Evolutionary conservation across 2,888 invertebrate species (phyloP).

Genomic region (Cetonia aurata): DNA sequence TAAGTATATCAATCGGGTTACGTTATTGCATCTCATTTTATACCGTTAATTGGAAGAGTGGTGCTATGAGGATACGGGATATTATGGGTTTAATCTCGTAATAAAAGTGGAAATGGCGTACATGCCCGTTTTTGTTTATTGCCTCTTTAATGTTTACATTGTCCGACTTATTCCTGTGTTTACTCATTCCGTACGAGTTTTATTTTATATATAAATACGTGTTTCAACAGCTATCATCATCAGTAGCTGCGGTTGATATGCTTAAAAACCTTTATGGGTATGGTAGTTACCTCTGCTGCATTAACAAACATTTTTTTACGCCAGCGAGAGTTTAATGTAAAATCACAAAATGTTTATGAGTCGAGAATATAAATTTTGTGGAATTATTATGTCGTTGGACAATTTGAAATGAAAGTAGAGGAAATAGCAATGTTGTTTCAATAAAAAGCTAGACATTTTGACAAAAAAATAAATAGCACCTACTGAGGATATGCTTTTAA

Average conservation of each 20-base stretch:
- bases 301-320: too few species aligned
- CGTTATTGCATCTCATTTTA: slow-evolving; percentile 19
- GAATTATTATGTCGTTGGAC: slow-evolving; percentile 1
- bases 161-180: slow-evolving; percentile 30
- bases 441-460: too few species aligned
- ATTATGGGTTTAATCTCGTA: slow-evolving; percentile 27
- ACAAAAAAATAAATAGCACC: too few species aligned
- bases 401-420: too few species aligned
- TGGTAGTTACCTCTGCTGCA: too few species aligned
- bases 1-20: not conserved
- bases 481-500: too few species aligned
- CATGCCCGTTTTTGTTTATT: slow-evolving; percentile 26
- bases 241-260: too few species aligned
- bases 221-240: slow-evolving; percentile 23
- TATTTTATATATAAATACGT: slow-evolving; percentile 19
- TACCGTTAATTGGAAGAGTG: slow-evolving; percentile 16
- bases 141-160: slow-evolving; percentile 33
- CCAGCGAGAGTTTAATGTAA: too few species aligned
- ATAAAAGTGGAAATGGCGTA: slow-evolving; percentile 24
- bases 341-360: slow-evolving; percentile 12
- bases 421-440: too few species aligned
- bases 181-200: slow-evolving; percentile 30
- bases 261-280: too few species aligned
- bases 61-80: slow-evolving; percentile 7
- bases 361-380: not conserved